phyloP scores from a whole-genome alignment of 2,888 invertebrate genomes.

The Chironomus riparius region DNA sequence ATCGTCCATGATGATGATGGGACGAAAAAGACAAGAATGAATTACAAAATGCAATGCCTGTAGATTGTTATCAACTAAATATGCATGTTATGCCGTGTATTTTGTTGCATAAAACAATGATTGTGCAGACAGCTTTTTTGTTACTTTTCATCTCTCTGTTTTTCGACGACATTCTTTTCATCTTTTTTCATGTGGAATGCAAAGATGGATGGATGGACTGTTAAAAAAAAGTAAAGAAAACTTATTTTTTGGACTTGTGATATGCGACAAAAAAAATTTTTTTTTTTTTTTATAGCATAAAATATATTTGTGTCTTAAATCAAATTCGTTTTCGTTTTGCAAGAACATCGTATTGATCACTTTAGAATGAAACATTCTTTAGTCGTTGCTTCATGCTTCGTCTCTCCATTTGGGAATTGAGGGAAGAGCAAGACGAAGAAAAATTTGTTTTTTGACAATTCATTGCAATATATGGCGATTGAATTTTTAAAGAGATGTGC shows the following conservation, averaged over 20 bases:
- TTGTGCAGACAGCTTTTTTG: neutral
- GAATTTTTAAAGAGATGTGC: neutral
- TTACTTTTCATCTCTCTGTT: neutral
- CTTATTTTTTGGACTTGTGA: too few species aligned
- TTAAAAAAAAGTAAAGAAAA: too few species aligned
- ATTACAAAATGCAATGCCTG: neutral
- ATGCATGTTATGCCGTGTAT: constrained; percentile 3
- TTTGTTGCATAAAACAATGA: neutral
- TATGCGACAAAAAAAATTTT: neutral
- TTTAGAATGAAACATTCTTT: neutral
- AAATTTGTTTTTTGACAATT: neutral
- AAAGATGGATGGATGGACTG: neutral
- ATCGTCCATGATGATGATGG: neutral
- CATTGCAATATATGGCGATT: neutral
- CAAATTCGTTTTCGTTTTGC: neutral
- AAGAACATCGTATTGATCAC: neutral
- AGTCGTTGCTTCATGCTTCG: too few species aligned
- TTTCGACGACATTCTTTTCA: neutral
- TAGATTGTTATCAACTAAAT: neutral
- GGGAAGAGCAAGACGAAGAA: too few species aligned
- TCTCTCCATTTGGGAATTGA: too few species aligned
- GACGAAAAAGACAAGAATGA: neutral
- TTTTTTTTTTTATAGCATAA: neutral
- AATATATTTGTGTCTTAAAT: neutral
- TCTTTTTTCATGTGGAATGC: neutral